Percentiles rank a stretch among this genome's conserved stretches.
These are phyloP conservation scores for Holacanthella duospinosa DNA, from an alignment of 2,888 invertebrate genomes.

Conservation along the genomic window DNA sequence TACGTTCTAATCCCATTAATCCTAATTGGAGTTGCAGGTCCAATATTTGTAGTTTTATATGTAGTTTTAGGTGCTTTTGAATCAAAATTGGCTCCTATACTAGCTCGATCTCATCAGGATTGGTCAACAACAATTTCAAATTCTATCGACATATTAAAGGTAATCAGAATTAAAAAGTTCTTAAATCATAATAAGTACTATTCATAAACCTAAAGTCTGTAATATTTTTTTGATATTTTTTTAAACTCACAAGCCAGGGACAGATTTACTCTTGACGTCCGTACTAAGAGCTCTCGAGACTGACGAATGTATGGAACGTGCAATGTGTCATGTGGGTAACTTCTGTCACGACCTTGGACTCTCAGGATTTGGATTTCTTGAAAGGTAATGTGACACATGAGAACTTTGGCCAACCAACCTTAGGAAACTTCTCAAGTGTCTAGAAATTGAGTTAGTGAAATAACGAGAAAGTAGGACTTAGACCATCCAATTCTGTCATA, in stretches of 20 bases:
- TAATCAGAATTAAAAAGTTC: not conserved
- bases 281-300: slow-evolving; percentile 13
- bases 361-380: slow-evolving; percentile 8
- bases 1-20: slow-evolving; percentile 36
- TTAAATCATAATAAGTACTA: not conserved
- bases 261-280: slow-evolving; percentile 14
- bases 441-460: too few relatives aligned
- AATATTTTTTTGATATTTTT: too few relatives aligned
- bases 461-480: too few relatives aligned
- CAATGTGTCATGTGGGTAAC: slow-evolving; percentile 24
- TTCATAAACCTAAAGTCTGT: too few relatives aligned
- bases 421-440: too few relatives aligned
- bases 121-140: not conserved
- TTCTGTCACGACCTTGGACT: slow-evolving; percentile 21
- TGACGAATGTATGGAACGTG: slow-evolving; percentile 28
- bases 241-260: too few relatives aligned
- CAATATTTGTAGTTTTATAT: slow-evolving; percentile 37
- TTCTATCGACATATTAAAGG: slow-evolving; percentile 4
- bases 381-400: slow-evolving; percentile 15
- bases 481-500: too few relatives aligned
- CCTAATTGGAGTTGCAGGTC: slow-evolving; percentile 35
- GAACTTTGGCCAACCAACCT: not conserved
- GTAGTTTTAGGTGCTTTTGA: slow-evolving; percentile 36
- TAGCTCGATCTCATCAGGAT: slow-evolving; percentile 10
- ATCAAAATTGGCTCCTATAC: slow-evolving; percentile 29